phyloP scores from a whole-genome alignment of 2,113 vertebrate species.

The Mormyrus iriodes region DNA sequence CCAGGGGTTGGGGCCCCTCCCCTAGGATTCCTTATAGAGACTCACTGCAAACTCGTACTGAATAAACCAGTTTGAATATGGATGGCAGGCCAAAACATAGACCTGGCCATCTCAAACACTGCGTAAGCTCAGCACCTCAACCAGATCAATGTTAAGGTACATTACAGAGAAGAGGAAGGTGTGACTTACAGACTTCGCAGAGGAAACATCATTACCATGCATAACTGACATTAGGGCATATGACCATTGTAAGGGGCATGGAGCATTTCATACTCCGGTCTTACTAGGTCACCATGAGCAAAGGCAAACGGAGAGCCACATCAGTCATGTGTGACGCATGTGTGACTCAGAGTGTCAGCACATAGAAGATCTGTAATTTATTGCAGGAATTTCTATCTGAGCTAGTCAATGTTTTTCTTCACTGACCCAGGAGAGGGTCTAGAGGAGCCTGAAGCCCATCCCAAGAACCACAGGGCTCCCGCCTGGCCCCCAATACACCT shows the following conservation, averaged over 20 bases:
- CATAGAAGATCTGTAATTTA: background rate
- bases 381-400: background rate
- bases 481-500: background rate
- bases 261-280: background rate
- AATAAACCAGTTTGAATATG: background rate
- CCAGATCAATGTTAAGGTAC: background rate
- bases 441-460: background rate
- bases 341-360: background rate
- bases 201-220: background rate
- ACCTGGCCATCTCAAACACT: background rate
- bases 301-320: background rate
- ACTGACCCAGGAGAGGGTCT: background rate
- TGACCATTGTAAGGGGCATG: background rate
- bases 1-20: background rate
- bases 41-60: background rate
- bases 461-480: background rate
- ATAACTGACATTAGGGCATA: background rate
- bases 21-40: background rate
- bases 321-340: background rate
- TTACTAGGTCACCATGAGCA: background rate
- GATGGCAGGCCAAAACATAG: background rate
- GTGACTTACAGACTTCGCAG: background rate
- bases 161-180: background rate
- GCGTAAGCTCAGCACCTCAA: background rate
- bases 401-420: background rate